phyloP scores from a whole-genome alignment of 2,113 vertebrate genomes.

The Nyctereutes procyonoides region DNA sequence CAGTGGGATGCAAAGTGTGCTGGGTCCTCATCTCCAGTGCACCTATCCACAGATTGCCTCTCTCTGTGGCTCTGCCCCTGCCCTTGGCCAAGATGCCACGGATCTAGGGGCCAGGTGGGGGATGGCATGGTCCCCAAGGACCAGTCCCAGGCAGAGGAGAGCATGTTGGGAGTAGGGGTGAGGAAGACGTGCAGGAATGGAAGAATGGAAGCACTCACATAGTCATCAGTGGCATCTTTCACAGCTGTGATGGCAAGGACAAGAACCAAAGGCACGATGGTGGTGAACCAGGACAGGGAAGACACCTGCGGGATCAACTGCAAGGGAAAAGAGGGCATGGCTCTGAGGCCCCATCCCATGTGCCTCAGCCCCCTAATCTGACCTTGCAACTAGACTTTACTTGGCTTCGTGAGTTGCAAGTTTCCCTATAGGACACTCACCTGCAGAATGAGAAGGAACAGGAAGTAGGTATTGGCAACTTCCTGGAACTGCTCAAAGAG shows the following conservation, averaged over 20 bases:
- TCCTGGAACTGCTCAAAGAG: conserved; percentile 99
- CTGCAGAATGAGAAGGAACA: conserved; percentile 98
- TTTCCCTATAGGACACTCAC: conserved; percentile 80
- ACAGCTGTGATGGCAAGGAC: conserved; percentile 98
- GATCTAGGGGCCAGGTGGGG: not conserved
- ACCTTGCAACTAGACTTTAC: not conserved
- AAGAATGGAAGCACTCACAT: conserved; percentile 87
- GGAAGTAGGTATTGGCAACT: conserved; percentile 98
- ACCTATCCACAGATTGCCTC: not conserved
- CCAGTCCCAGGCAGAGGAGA: not conserved
- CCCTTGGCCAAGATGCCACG: accelerated
- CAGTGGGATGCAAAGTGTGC: accelerated
- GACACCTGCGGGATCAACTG: conserved; percentile 98
- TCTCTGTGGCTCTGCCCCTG: not conserved
- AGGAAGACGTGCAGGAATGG: not conserved
- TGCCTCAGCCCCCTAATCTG: not conserved
- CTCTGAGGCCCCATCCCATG: accelerated
- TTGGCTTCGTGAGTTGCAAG: not conserved
- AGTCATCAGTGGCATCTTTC: conserved; percentile 97
- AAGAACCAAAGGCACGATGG: conserved; percentile 99
- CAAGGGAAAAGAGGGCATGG: conserved; percentile 30
- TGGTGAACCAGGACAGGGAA: conserved; percentile 98
- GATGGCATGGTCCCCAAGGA: not conserved
- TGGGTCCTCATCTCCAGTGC: accelerated
- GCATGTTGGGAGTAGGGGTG: too few species aligned